Evolutionary conservation across 2,797 vertebrate species (phyloP).

Genomic region (Phoxinus dragarum): DNA sequence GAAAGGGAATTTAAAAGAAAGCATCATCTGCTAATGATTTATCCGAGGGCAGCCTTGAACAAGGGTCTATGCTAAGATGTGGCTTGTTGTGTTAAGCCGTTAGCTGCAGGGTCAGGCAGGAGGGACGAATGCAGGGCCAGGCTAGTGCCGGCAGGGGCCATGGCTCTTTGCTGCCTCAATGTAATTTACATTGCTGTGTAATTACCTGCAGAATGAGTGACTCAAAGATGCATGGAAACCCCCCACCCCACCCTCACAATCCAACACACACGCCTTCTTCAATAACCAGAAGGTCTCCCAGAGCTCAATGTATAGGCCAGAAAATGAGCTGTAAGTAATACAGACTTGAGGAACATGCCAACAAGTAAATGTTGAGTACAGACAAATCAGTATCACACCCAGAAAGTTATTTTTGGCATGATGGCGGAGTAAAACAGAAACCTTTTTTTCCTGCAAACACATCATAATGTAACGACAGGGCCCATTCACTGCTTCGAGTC

Average conservation of each 20-base stretch:
- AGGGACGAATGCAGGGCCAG: conserved; percentile 32
- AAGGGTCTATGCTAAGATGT: conserved; percentile 58
- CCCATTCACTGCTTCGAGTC: conserved; percentile 35
- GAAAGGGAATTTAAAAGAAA: conserved; percentile 55
- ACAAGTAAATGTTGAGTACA: conserved; percentile 52
- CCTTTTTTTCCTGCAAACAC: conserved; percentile 27
- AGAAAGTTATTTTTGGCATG: conserved; percentile 63
- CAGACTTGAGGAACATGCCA: conserved; percentile 61
- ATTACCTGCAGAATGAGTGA: conserved; percentile 73
- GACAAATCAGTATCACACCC: conserved; percentile 59
- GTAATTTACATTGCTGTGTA: conserved; percentile 77
- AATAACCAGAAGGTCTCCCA: conserved; percentile 43
- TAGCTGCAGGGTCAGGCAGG: conserved; percentile 48
- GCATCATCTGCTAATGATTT: conserved; percentile 67
- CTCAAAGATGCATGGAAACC: conserved; percentile 63
- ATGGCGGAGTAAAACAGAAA: conserved; percentile 49
- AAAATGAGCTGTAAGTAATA: conserved; percentile 35
- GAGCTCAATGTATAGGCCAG: conserved; percentile 15
- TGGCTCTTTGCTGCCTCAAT: conserved; percentile 52
- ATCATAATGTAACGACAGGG: conserved; percentile 34
- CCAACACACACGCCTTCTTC: conserved; percentile 43
- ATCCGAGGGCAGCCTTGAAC: conserved; percentile 48
- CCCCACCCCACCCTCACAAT: background rate
- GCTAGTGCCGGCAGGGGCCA: conserved; percentile 41
- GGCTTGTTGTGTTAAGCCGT: conserved; percentile 56